Evolutionary conservation across 2,888 invertebrate genomes (phyloP), one percentile per base, ranked within the genome.

Genomic region (Drosophila neotestacea): DNA sequence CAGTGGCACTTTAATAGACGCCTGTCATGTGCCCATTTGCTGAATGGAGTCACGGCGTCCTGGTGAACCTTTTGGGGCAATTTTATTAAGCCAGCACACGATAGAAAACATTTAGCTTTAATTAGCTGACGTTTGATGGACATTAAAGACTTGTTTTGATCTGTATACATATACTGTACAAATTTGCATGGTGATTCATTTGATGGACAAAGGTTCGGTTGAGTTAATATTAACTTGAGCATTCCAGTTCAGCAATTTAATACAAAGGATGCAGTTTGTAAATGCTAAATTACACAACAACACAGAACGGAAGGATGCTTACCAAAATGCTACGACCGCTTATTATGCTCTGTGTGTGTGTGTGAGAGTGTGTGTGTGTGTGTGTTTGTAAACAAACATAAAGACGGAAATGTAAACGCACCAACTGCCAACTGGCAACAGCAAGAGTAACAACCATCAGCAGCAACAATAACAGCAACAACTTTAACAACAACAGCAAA

Each of bases 401-500:
- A 85, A 83, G 77, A 59, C 85, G 85, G 88, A 87, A 87, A 82
- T 82, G 82, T 69, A 70, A 78, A 77, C 62, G 81, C 78, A 78
- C 32, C 59, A 67, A 68, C 78, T 54, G 58, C 65, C 71, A 85
- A 77, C 74, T 65, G 75, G 75, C 65, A 77, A 77, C 81, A 55
- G 70, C 70, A 70, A 78, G 60, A 72, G 63, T 73, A 68, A 56
- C 78, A 62, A 56, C 41, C 48, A 59, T 10, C 55, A 59, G 22
- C 55, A 46, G 22, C 32, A 59, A 27, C 22, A 39, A 34, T n/a
- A 41, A 7, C 50, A 6, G 9, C 48, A 54, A 27, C 61, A 48
- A 13, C 70, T 30, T 30, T 7, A 59, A 34, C 55, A 46, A 52
- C n/a, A 16, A 16, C 39, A 59, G 54, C 30, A 39, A 51, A 56